Base-by-base conservation (phyloP, 1,140 invertebrate species). In the Pantala flavescens region DNA sequence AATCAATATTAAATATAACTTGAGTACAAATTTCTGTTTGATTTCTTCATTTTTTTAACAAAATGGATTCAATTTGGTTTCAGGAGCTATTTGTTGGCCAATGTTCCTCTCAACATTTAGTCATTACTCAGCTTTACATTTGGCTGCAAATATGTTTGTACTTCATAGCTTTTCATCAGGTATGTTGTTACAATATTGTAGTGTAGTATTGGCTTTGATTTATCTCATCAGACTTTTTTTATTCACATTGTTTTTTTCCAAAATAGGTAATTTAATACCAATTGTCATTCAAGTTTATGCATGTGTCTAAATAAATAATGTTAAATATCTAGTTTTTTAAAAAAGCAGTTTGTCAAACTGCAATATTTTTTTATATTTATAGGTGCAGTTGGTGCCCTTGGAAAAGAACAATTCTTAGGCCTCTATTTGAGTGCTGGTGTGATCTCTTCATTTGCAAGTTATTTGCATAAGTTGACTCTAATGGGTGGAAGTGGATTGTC, bases 141-240 rank as follows among this genome's bases (percentile, higher is more conserved):
- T 98, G 72, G 88, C 88, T 79, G 88, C 90, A 49, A 99, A 99
- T 84, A 98, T 99, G 97, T 97, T 94, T 85, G 96, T 97, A 23
- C 83, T 98, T 23, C 91, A 96, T 80, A 96, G 91, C 79, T 98
- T 91, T 79, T 83, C 84, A 42, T 79, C 79, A 49, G 79, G 84
- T 79, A 80, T 78, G 21, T 78, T n/a, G n/a, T n/a, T n/a, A n/a
- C n/a, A n/a, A 75, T 36, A 36, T 74, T 24, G 23, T 23, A 43
- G 9, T 43, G 73, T 43, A 42, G 73, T 75, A 72, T 75, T 43
- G 24, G 23, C 49, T 49, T 23, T 14, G 24, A 19, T 49, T 23
- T 70, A 3, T 0, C 11, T 43, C 7, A 49, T 49, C 43, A 9
- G 10, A 49, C 43, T 49, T 49, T 49, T 49, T 49, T 49, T 49